Conservation (phyloP, 2,113 vertebrate species). For the Centrocercus urophasianus region DNA sequence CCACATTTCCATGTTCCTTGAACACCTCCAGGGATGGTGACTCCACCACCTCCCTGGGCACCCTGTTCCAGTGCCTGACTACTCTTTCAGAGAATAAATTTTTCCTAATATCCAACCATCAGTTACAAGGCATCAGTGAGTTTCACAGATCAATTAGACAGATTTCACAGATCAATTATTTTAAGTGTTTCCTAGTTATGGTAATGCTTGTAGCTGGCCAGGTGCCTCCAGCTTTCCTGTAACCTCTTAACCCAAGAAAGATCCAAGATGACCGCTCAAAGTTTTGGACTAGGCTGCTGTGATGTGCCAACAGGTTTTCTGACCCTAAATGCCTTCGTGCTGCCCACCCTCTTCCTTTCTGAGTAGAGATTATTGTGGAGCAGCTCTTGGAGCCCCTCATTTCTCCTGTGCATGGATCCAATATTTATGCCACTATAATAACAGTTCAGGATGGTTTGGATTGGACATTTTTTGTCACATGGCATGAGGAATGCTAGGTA, state of each 20-base stretch:
- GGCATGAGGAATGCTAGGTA: not conserved
- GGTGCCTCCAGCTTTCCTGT: conserved; percentile 32
- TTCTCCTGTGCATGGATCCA: not conserved
- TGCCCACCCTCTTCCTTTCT: not conserved
- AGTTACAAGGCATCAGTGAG: not conserved
- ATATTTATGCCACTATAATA: not conserved
- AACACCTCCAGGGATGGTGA: too few species aligned
- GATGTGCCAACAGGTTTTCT: not conserved
- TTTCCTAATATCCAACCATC: too few species aligned
- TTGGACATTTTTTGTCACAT: not conserved
- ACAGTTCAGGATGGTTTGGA: not conserved
- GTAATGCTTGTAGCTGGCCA: conserved; percentile 13
- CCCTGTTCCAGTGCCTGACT: too few species aligned
- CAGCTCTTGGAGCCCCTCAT: not conserved
- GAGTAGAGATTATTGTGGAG: not conserved
- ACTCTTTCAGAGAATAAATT: too few species aligned
- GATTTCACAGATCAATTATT: not conserved
- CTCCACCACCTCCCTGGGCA: too few species aligned
- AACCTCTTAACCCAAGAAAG: not conserved
- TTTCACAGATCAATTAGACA: not conserved
- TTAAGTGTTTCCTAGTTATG: conserved; percentile 25
- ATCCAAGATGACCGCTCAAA: not conserved
- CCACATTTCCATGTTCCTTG: too few species aligned
- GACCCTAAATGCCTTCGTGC: not conserved
- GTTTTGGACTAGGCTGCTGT: not conserved